Evolutionary conservation across 53 echinoderm and acorn worm genomes (phyloP), one percentile per base, ranked within the genome.

Genomic region (Patiria pectinifera): DNA sequence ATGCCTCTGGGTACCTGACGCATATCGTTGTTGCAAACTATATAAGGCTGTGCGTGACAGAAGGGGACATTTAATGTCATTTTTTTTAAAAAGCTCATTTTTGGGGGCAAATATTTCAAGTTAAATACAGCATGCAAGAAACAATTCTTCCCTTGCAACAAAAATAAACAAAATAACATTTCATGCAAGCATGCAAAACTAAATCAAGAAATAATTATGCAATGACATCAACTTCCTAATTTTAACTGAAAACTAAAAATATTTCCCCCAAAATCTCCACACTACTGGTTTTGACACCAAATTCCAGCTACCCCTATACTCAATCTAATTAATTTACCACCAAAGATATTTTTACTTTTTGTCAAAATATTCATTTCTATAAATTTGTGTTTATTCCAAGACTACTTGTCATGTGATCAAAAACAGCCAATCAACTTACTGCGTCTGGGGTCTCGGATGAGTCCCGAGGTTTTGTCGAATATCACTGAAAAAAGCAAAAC

Each of bases 391-490:
- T 66, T 18, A 7, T 15, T 66, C 66, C 19, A 66, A 66, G 15
- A 16, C 4, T 11, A 18, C 14, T 62, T 18, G 44, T 89, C 78
- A 89, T 61, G 78, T 89, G 89, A 79, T 79, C 35, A 78, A 16
- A 79, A 45, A 49, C 45, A 45, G 62, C 46, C 90, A 89, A 89
- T 89, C 78, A 66, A 90, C 92, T 92, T 86, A 92, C 92, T 80
- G 26, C 92, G 86, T 69, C 46, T 86, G 53, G 86, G 92, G 80
- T 92, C 92, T 92, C 92, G 86, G 63, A 92, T 86, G 71, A 92
- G 92, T 86, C 92, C 92, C 66, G 87, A 49, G 45, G 80, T 87
- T 82, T 92, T 92, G 92, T 92, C 92, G 79, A 80, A 86, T 53
- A 92, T 92, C 87, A 92, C 92, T 92, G 87, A 22, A 92, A 92